Evolutionary conservation across 2,888 invertebrate genomes (phyloP).

Genomic region (Agrotis exclamationis): DNA sequence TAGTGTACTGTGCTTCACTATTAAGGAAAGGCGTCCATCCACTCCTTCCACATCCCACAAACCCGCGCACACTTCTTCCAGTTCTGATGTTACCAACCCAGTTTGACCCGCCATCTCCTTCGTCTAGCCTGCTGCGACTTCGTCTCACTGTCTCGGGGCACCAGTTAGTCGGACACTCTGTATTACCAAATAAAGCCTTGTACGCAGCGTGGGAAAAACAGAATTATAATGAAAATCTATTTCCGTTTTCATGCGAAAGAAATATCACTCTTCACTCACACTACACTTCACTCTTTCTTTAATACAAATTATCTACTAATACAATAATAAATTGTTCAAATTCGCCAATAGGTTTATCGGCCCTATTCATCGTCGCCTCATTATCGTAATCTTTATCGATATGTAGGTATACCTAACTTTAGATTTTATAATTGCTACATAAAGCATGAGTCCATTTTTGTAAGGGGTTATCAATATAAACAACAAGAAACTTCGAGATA

Average conservation of each 20-base stretch:
- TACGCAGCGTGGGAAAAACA: background rate
- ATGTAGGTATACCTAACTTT: background rate
- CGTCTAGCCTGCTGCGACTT: no score
- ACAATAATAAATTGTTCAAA: no score
- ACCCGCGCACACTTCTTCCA: no score
- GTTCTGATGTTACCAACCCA: no score
- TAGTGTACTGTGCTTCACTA: no score
- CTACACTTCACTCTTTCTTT: background rate
- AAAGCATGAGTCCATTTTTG: background rate
- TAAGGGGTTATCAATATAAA: conserved; percentile 12
- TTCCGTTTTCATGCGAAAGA: background rate
- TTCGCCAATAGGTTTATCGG: no score
- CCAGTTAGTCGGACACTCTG: background rate
- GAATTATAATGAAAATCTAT: background rate
- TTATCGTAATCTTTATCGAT: background rate
- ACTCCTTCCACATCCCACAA: no score
- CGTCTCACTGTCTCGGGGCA: no score
- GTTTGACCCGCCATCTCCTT: no score
- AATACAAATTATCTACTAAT: background rate
- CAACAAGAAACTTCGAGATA: conserved; percentile 11
- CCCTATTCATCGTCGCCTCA: background rate
- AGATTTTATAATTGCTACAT: background rate
- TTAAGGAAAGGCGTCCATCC: no score
- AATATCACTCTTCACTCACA: no score
- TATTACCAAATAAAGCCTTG: conserved; percentile 1